Evolutionary conservation across 2,888 invertebrate genomes (phyloP), one percentile per base, ranked within the genome.

Genomic region (Epistrophella euchroma): DNA sequence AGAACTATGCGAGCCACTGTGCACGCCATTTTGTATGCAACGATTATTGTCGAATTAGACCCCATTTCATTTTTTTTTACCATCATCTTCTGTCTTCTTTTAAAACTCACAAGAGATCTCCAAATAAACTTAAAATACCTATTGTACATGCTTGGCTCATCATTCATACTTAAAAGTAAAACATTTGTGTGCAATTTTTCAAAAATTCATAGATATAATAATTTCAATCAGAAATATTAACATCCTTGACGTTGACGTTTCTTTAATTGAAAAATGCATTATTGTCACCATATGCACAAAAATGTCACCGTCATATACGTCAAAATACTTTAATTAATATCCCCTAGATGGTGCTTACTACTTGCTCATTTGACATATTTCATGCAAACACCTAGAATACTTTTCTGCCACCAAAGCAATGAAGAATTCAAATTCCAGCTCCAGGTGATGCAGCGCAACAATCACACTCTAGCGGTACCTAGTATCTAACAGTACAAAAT

Each of bases 241-340:
- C 45, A 45, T 11, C 1, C n/a, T 25, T 62, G 43, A 11, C 37
- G 2, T 7, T 9, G 5, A 9, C 37, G 11, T 66, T 43, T 43
- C 11, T 19, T 43, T 1, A 47, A 19, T 45, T 60, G 43, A 64
- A 35, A 66, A 50, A 66, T 66, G 47, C 66, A 22, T 22, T 66
- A 50, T 66, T 66, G 50, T 50, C 66, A 47, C 64, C 50, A 15
- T 32, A 32, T 25, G 28, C 62, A 17, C 40, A 55, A 55, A 64
- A 45, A 43, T 55, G 15, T 64, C 47, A 76, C 55, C 77, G n/a
- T 19, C 77, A 35, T 6, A 76, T 25, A 32, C 32, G 60, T 71
- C 47, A 68, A 71, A 77, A 40, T 70, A 55, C 43, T 52, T 77
- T 70, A 77, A 77, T 77, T 77, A 68, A 77, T 77, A 71, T 71